Conservation (phyloP, 2,888 invertebrate species). For the Tenodera sinensis region DNA sequence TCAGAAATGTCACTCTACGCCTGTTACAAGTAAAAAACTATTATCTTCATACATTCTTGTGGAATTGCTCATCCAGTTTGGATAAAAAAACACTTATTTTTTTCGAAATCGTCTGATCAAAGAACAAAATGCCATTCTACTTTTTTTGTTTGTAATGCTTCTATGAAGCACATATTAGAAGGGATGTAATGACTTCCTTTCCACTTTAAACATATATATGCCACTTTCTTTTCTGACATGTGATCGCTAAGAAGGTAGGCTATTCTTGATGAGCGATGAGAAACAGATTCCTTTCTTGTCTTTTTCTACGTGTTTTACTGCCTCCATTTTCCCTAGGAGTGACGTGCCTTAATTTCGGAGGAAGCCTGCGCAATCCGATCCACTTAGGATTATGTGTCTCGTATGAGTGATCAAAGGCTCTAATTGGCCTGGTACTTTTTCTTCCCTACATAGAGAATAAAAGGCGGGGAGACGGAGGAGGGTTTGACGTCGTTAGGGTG, state of each 20-base stretch:
- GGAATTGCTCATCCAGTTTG: too few relatives aligned
- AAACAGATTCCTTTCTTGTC: not conserved
- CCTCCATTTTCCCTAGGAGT: not conserved
- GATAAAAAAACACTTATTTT: too few relatives aligned
- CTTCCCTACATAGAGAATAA: not conserved
- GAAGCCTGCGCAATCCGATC: not conserved
- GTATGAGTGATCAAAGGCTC: not conserved
- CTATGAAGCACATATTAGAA: too few relatives aligned
- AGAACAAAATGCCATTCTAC: too few relatives aligned
- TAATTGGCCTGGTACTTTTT: not conserved
- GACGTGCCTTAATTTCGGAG: not conserved
- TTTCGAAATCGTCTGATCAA: too few relatives aligned
- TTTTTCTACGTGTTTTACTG: not conserved
- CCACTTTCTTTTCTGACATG: too few relatives aligned
- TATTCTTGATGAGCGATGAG: not conserved
- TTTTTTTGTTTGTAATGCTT: too few relatives aligned
- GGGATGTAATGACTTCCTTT: too few relatives aligned
- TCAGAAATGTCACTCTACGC: too few relatives aligned
- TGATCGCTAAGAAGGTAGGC: not conserved
- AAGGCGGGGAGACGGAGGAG: not conserved
- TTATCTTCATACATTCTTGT: too few relatives aligned
- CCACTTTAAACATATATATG: too few relatives aligned
- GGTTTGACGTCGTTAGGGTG: not conserved
- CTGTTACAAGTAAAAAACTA: too few relatives aligned
- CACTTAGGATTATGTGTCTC: not conserved